Percentiles rank a stretch among this genome's conserved stretches.
phyloP scores from a whole-genome alignment of 2,888 invertebrate genomes.

The Kryphioiulus occultus region DNA sequence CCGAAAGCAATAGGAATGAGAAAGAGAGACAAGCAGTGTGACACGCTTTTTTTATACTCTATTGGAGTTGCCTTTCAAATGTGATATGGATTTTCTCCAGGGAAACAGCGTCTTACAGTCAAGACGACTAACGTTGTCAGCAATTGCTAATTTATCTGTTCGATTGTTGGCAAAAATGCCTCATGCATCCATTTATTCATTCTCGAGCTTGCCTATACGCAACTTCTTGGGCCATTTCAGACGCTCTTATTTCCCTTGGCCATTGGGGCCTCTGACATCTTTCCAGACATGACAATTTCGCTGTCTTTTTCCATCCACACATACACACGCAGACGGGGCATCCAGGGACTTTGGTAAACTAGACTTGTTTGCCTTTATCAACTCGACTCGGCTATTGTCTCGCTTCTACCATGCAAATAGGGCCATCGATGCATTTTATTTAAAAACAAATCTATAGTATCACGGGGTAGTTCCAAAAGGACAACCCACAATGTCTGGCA shows the following conservation, averaged over 20 bases:
- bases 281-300: neutral
- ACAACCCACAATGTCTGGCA: too few relatives aligned
- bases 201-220: neutral
- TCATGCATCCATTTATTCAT: neutral
- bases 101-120: neutral
- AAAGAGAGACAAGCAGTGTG: neutral
- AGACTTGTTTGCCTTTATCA: neutral
- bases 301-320: neutral
- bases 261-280: neutral
- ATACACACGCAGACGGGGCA: neutral
- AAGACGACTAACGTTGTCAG: neutral
- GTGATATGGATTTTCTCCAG: conserved; percentile 17
- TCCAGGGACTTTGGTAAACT: neutral
- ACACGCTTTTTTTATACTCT: neutral
- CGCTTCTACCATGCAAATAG: neutral
- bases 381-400: neutral
- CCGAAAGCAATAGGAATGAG: conserved; percentile 4
- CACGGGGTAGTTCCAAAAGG: too few relatives aligned
- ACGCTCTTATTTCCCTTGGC: neutral
- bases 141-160: conserved; percentile 9
- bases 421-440: neutral
- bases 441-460: neutral
- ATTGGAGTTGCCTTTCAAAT: neutral
- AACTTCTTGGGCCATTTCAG: neutral
- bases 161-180: neutral